These are phyloP conservation scores for Aphyosemion australe DNA, from an alignment of 2,113 vertebrate genomes.

Conservation along the genomic window DNA sequence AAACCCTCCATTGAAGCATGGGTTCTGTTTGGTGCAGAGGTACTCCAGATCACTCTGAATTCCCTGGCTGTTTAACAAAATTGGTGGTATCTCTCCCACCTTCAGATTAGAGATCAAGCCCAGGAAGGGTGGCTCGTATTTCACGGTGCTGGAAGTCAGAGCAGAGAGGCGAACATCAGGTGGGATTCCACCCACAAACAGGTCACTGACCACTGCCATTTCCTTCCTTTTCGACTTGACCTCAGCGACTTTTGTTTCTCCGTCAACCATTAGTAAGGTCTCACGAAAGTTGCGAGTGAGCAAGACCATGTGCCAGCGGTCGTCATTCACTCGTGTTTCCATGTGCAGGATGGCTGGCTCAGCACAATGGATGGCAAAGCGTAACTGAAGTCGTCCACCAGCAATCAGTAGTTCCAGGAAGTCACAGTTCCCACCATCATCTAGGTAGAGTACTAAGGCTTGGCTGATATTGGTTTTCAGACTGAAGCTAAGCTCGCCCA, in stretches of 20 bases:
- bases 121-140: conserved; percentile 90
- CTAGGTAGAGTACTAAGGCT: conserved; percentile 90
- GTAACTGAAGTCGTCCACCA: conserved; percentile 85
- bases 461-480: conserved; percentile 89
- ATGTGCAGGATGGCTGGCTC: conserved; percentile 86
- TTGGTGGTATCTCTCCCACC: conserved; percentile 87
- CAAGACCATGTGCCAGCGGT: conserved; percentile 93
- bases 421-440: conserved; percentile 94
- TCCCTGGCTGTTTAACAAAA: conserved; percentile 88
- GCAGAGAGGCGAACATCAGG: conserved; percentile 91
- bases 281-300: conserved; percentile 89
- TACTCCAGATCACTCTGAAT: conserved; percentile 88
- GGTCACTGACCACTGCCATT: conserved; percentile 91
- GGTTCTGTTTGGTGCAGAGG: conserved; percentile 87
- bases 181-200: conserved; percentile 91
- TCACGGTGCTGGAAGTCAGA: conserved; percentile 90
- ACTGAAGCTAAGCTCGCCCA: conserved; percentile 91
- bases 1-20: conserved; percentile 92
- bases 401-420: conserved; percentile 90
- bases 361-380: conserved; percentile 90
- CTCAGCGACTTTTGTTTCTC: conserved; percentile 85
- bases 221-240: conserved; percentile 91
- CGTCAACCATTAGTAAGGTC: conserved; percentile 88
- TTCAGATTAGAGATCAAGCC: conserved; percentile 90
- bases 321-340: conserved; percentile 85